Conservation (phyloP, 2,797 vertebrate species). For the Typhlichthys subterraneus region DNA sequence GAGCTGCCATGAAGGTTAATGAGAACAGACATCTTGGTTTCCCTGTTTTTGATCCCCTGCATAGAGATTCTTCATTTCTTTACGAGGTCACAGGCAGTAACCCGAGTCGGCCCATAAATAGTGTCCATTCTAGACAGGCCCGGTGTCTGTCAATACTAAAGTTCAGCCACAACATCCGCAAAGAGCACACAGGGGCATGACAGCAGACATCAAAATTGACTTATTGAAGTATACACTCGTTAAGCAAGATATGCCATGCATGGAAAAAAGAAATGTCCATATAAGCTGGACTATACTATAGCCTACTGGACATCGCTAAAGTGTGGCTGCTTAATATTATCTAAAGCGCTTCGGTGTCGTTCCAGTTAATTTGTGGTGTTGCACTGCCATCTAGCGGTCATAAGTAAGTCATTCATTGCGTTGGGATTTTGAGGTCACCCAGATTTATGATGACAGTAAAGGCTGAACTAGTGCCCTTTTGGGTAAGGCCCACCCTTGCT, state of each 20-base stretch:
- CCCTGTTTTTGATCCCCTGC: slow-evolving; percentile 56
- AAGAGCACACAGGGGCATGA: slow-evolving; percentile 23
- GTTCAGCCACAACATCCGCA: slow-evolving; percentile 70
- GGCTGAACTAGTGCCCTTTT: slow-evolving; percentile 72
- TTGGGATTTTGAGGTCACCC: slow-evolving; percentile 69
- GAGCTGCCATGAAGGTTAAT: slow-evolving; percentile 60
- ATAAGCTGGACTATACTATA: neutral
- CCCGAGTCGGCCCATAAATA: slow-evolving; percentile 73
- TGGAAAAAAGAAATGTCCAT: slow-evolving; percentile 29
- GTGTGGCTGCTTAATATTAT: slow-evolving; percentile 7
- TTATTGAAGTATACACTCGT: slow-evolving; percentile 29
- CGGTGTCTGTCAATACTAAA: slow-evolving; percentile 70
- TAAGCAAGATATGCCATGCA: slow-evolving; percentile 22
- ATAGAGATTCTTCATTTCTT: slow-evolving; percentile 66
- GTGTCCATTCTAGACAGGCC: slow-evolving; percentile 67
- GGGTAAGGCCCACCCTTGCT: slow-evolving; percentile 49
- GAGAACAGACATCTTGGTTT: slow-evolving; percentile 62
- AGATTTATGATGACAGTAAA: slow-evolving; percentile 79
- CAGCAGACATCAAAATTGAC: slow-evolving; percentile 33
- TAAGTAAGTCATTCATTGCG: neutral
- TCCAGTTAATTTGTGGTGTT: slow-evolving; percentile 61
- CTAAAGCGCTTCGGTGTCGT: slow-evolving; percentile 3
- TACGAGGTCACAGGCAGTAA: slow-evolving; percentile 71
- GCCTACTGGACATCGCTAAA: slow-evolving; percentile 4
- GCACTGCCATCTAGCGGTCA: slow-evolving; percentile 74